Conservation (phyloP, 2,797 vertebrate species). For the Myotis vivesi region DNA sequence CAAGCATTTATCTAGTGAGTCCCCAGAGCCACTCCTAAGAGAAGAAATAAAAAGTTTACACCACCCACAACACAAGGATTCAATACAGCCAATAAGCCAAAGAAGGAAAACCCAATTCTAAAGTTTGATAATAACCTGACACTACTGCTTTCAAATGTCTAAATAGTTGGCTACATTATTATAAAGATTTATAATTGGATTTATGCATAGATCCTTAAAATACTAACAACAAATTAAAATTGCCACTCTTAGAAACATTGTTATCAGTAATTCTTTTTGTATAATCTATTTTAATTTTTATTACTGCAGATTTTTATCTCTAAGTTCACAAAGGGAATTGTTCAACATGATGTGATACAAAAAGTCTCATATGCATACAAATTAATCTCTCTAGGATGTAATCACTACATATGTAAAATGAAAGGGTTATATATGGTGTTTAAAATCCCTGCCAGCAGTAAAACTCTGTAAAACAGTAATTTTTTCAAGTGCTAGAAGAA, state of each 20-base stretch:
- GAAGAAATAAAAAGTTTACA: conserved; percentile 36
- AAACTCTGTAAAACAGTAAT: neutral
- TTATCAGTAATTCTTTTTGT: neutral
- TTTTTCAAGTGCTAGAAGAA: neutral
- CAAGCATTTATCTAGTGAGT: conserved; percentile 57
- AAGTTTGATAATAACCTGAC: conserved; percentile 1
- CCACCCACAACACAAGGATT: conserved; percentile 34
- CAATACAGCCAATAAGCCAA: conserved; percentile 23
- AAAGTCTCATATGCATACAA: neutral
- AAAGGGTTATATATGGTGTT: neutral
- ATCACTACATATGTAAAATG: neutral
- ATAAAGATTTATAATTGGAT: neutral
- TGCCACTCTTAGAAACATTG: neutral
- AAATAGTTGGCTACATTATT: neutral
- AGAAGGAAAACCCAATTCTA: conserved; percentile 6
- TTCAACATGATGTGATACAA: neutral
- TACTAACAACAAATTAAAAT: conserved; percentile 9
- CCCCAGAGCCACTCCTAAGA: conserved; percentile 36
- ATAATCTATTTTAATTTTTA: conserved; percentile 36
- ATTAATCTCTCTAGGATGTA: neutral
- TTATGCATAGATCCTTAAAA: conserved; percentile 18
- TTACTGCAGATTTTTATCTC: neutral
- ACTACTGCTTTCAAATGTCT: conserved; percentile 31
- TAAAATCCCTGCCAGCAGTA: neutral
- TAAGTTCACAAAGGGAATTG: neutral